A percentile compares a stretch with the other conserved stretches of the same genome.
phyloP scores from a whole-genome alignment of 2,113 vertebrate genomes.

The Elaphurus davidianus region DNA sequence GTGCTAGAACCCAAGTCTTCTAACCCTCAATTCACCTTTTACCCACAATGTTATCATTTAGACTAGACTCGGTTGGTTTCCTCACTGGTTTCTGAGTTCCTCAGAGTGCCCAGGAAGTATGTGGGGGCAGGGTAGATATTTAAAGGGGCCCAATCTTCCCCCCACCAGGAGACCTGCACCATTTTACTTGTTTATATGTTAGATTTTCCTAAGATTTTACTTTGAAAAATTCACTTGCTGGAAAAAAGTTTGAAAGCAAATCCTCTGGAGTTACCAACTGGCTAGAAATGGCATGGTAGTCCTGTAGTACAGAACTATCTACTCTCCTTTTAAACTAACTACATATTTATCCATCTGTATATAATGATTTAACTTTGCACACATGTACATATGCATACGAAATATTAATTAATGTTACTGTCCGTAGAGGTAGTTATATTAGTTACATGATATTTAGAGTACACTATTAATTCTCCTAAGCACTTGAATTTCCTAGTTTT shows the following conservation, averaged over 20 bases:
- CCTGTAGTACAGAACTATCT: not conserved
- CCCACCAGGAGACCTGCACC: not conserved
- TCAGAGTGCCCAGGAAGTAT: not conserved
- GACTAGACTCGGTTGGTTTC: not conserved
- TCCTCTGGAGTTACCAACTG: not conserved
- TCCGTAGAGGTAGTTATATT: not conserved
- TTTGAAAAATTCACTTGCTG: not conserved
- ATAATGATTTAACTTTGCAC: not conserved
- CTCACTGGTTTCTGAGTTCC: not conserved
- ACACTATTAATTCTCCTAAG: not conserved
- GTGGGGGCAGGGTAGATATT: not conserved
- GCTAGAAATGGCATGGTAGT: not conserved
- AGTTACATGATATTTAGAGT: slow-evolving; percentile 17
- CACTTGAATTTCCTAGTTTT: not conserved
- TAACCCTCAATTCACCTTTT: not conserved
- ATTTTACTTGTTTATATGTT: not conserved
- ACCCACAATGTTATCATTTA: not conserved
- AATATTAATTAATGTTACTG: not conserved
- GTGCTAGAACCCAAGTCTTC: not conserved
- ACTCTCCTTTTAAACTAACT: not conserved
- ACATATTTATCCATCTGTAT: not conserved
- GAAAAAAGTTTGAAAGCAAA: not conserved
- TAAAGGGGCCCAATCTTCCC: not conserved
- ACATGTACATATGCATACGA: not conserved
- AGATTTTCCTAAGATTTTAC: not conserved